These are phyloP conservation scores for Hippoglossus stenolepis DNA, from an alignment of 2,113 vertebrate species.

Conservation along the genomic window DNA sequence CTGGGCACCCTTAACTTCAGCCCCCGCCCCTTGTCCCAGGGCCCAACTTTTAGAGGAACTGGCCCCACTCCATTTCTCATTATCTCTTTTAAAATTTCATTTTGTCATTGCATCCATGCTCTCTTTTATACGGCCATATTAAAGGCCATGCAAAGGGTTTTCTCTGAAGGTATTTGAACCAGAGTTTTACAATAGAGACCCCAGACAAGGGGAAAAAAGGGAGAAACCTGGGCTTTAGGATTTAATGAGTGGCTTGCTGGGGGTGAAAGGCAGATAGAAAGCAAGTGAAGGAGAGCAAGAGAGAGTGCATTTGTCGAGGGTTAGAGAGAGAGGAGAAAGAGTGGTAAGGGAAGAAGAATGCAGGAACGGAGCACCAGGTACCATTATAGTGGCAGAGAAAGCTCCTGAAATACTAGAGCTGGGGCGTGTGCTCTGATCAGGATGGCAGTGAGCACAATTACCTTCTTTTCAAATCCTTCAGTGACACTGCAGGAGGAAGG, in stretches of 20 bases:
- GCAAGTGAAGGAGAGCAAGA: constrained; percentile 64
- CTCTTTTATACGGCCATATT: constrained; percentile 62
- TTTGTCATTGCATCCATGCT: constrained; percentile 69
- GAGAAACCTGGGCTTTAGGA: constrained; percentile 91
- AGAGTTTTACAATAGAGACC: constrained; percentile 91
- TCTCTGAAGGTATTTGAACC: constrained; percentile 92
- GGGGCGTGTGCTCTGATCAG: constrained; percentile 99
- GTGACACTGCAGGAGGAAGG: constrained; percentile 99
- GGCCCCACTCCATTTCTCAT: constrained; percentile 76
- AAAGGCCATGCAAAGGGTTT: constrained; percentile 76
- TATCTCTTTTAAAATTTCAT: constrained; percentile 73
- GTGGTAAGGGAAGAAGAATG: constrained; percentile 71
- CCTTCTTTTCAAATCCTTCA: constrained; percentile 99
- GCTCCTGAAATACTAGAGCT: constrained; percentile 99
- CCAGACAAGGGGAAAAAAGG: constrained; percentile 84
- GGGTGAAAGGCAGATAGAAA: constrained; percentile 73
- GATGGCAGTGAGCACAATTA: constrained; percentile 99
- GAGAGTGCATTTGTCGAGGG: constrained; percentile 64
- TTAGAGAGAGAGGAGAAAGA: constrained; percentile 53
- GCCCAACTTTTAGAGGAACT: constrained; percentile 56
- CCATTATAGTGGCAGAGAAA: constrained; percentile 97
- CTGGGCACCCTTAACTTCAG: constrained; percentile 70
- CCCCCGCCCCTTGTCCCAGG: constrained; percentile 58
- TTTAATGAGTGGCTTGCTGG: constrained; percentile 90
- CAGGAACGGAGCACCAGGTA: constrained; percentile 92